These are phyloP conservation scores for Trypoxylus dichotomus DNA, from an alignment of 1,140 invertebrate species.

Conservation along the genomic window DNA sequence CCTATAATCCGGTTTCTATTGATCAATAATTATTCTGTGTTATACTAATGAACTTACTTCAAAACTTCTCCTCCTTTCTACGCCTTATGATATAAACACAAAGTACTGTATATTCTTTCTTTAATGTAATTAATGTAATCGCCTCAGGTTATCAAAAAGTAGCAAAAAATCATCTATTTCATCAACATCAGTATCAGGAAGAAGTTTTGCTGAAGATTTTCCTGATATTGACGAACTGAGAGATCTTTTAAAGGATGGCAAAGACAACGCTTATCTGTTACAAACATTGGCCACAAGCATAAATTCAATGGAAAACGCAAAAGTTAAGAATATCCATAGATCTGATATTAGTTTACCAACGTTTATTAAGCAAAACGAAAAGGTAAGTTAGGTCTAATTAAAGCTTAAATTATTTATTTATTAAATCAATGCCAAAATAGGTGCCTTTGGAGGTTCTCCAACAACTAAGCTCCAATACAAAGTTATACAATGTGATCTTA, in stretches of 20 bases:
- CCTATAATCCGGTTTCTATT: no score
- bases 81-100: no score
- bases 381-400: constrained; percentile 54
- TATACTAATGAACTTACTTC: no score
- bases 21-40: no score
- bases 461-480: constrained; percentile 64
- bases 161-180: constrained; percentile 54
- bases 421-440: constrained; percentile 49
- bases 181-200: constrained; percentile 53
- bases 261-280: constrained; percentile 66
- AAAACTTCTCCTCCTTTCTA: no score
- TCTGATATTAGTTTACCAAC: constrained; percentile 76
- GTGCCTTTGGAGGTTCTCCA: constrained; percentile 67
- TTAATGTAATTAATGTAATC: neutral
- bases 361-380: constrained; percentile 69
- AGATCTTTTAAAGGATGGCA: constrained; percentile 64
- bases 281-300: constrained; percentile 64
- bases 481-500: constrained; percentile 69
- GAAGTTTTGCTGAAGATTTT: constrained; percentile 58
- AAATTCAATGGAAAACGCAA: constrained; percentile 44
- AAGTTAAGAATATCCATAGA: constrained; percentile 46
- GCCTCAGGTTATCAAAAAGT: constrained; percentile 43
- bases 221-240: constrained; percentile 69
- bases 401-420: no score
- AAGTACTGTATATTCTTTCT: no score